These are phyloP conservation scores for Ochropleura leucogaster DNA, from an alignment of 2,888 invertebrate species.

Conservation along the genomic window DNA sequence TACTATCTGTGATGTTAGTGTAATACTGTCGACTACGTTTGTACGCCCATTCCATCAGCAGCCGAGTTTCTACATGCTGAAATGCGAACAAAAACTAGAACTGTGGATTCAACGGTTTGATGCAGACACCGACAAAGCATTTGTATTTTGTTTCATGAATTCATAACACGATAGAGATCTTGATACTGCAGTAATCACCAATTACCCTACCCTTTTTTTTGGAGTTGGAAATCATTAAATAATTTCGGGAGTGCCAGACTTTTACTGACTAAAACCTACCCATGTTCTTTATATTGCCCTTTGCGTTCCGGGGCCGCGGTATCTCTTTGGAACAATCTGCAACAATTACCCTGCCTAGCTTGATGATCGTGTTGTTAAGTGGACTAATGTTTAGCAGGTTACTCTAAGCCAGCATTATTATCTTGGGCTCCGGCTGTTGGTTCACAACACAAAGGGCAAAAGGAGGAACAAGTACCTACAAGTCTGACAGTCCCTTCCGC, in stretches of 20 bases:
- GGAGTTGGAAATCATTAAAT: too few relatives aligned
- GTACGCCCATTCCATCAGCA: conserved; percentile 33
- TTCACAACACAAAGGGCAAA: too few relatives aligned
- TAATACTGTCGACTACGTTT: conserved; percentile 17
- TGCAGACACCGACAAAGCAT: conserved; percentile 37
- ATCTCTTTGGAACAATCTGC: too few relatives aligned
- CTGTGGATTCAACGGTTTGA: conserved; percentile 50
- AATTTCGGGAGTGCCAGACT: too few relatives aligned
- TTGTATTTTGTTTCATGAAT: conserved; percentile 37
- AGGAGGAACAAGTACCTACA: too few relatives aligned
- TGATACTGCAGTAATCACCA: conserved; percentile 4
- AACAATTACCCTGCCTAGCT: background rate
- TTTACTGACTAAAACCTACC: too few relatives aligned
- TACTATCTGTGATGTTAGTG: conserved; percentile 12
- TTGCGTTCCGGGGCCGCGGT: too few relatives aligned
- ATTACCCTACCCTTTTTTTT: conserved; percentile 4
- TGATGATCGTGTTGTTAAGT: background rate
- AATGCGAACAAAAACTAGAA: conserved; percentile 58
- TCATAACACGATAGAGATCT: conserved; percentile 16
- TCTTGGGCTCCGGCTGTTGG: too few relatives aligned
- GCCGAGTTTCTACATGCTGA: conserved; percentile 58
- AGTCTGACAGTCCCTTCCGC: too few relatives aligned
- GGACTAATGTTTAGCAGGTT: background rate
- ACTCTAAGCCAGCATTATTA: background rate
- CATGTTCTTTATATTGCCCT: too few relatives aligned